Conservation (phyloP, 2,888 invertebrate genomes). For the Lepidochrysops patricia region DNA sequence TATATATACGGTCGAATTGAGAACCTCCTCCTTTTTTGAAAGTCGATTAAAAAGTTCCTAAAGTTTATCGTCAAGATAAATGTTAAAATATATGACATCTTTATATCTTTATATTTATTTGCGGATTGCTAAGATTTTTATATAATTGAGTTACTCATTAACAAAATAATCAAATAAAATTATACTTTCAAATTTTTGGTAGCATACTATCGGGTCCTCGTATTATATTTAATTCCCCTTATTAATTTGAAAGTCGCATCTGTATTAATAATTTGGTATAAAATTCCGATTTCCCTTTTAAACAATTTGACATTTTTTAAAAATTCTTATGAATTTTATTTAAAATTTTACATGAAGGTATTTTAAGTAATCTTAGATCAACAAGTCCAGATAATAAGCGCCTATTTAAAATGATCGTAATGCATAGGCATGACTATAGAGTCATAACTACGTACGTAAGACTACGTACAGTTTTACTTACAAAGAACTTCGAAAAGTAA, state of each 20-base stretch:
- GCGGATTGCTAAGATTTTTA: background rate
- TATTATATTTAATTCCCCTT: background rate
- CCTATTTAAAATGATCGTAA: too few species aligned
- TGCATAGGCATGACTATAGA: too few species aligned
- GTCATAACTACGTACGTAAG: too few species aligned
- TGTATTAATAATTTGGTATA: background rate
- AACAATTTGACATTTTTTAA: background rate
- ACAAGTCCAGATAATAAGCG: too few species aligned
- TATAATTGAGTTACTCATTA: conserved; percentile 10
- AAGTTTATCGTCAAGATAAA: background rate
- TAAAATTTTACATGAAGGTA: background rate
- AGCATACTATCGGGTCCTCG: background rate
- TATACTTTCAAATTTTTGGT: conserved; percentile 1
- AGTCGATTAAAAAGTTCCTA: too few species aligned
- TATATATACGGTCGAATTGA: too few species aligned
- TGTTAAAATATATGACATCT: background rate
- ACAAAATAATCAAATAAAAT: conserved; percentile 7
- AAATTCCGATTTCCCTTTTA: background rate
- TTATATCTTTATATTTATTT: background rate
- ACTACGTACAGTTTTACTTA: too few species aligned
- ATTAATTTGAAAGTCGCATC: conserved; percentile 6
- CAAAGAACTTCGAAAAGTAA: too few species aligned
- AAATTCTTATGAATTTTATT: background rate
- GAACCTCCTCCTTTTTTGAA: too few species aligned
- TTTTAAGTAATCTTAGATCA: background rate